Evolutionary conservation across 2,888 invertebrate genomes (phyloP), one percentile per base, ranked within the genome.

Genomic region (Mimachlamys varia): DNA sequence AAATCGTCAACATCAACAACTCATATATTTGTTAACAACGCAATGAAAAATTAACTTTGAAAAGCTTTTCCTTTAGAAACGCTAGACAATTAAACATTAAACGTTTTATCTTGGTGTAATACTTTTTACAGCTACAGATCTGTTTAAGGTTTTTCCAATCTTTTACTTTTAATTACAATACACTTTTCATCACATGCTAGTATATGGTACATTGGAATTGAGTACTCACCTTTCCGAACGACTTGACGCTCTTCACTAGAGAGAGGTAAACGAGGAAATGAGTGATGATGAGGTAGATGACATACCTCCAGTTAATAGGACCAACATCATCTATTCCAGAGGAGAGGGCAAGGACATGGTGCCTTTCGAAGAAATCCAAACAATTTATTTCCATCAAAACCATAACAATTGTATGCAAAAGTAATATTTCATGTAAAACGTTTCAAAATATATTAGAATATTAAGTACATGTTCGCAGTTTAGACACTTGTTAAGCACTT

Each of bases 191-290:
- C 44, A 44, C 4, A 44, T 44, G 44, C 44, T 53, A 53, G 53
- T 53, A 89, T 33, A 62, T 53, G 17, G 87, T 22, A 0, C 17
- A 38, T 27, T 38, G 7, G 37, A 44, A 13, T 50, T 44, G 49
- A 38, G n/a, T 44, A 15, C 58, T 0, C 1, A 58, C 96, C 94
- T 95, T 96, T 90, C 96, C 96, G 44, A 95, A 95, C 27, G 94
- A 93, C 89, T 96, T 94, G 89, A 96, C 95, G 27, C 96, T 96
- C 89, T 95, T 95, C 76, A 95, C 93, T 89, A 96, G 94, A 90
- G 95, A 95, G 44, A 95, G 90, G 91, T 94, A 94, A 58, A 95
- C 95, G 15, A 95, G 89, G 10, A 95, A 62, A 94, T 96, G 95
- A 89, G 95, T 94, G 13, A 94, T 90, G 88, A 95, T 91, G 19